A percentile compares a stretch with the other conserved stretches of the same genome.
phyloP scores from a whole-genome alignment of 2,797 vertebrate genomes.

The Huso huso region DNA sequence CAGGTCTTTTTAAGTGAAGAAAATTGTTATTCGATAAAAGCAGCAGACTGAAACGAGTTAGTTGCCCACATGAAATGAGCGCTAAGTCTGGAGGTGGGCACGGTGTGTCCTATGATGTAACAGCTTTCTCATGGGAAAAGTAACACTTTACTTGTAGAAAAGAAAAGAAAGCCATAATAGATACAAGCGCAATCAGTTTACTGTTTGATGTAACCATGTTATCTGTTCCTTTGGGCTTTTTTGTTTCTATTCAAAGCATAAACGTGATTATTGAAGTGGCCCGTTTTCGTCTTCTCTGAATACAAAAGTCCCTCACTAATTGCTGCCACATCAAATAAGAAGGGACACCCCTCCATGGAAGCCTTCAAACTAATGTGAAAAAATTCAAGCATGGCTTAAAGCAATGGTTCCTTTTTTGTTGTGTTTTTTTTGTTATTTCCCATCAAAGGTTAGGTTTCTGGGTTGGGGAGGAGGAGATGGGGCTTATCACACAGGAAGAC shows the following conservation, averaged over 20 bases:
- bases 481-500: constrained; percentile 62
- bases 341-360: constrained; percentile 54
- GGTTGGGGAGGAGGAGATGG: constrained; percentile 36
- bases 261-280: constrained; percentile 76
- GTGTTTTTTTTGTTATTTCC: constrained; percentile 42
- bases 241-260: constrained; percentile 57
- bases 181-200: constrained; percentile 43
- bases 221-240: constrained; percentile 50
- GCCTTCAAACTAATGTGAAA: constrained; percentile 64
- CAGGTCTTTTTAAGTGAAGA: constrained; percentile 22
- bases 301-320: constrained; percentile 78
- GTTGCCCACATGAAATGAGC: constrained; percentile 30
- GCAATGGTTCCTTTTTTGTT: constrained; percentile 9
- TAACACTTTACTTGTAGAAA: constrained; percentile 58
- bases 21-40: constrained; percentile 24
- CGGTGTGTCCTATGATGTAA: constrained; percentile 38
- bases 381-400: constrained; percentile 35
- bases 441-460: constrained; percentile 61
- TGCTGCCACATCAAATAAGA: constrained; percentile 84
- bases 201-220: constrained; percentile 67
- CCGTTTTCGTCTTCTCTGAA: constrained; percentile 53
- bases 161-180: constrained; percentile 47
- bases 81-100: constrained; percentile 24
- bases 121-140: constrained; percentile 75
- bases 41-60: constrained; percentile 18